Conservation (phyloP, 1,140 invertebrate genomes). For the Phymorhynchus buccinoides region DNA sequence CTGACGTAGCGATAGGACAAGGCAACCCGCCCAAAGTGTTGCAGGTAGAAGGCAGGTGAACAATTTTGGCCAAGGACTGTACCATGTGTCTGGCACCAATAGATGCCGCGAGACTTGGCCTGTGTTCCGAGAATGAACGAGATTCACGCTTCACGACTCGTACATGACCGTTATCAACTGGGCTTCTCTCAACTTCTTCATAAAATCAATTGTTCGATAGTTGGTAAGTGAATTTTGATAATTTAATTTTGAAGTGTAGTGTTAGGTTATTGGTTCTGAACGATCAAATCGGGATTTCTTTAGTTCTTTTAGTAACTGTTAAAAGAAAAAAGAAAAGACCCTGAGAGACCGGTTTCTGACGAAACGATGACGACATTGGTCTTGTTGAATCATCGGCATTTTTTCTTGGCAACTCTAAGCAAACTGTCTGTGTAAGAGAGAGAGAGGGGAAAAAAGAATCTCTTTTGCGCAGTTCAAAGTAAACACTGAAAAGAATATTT, state of each 20-base stretch:
- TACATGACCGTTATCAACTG: slow-evolving; percentile 36
- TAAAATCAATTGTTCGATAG: slow-evolving; percentile 11
- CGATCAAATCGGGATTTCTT: too few relatives aligned
- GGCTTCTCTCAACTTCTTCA: slow-evolving; percentile 38
- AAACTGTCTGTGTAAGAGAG: neutral
- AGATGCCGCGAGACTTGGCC: slow-evolving; percentile 23
- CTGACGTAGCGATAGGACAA: too few relatives aligned
- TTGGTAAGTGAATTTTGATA: slow-evolving; percentile 17
- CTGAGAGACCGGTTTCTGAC: neutral
- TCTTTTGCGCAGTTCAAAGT: too few relatives aligned
- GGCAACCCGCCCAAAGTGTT: too few relatives aligned
- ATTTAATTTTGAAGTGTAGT: too few relatives aligned
- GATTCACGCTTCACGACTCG: slow-evolving; percentile 29
- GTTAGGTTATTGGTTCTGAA: too few relatives aligned
- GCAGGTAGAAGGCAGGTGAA: neutral
- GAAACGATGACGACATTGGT: neutral
- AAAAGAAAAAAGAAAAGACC: neutral
- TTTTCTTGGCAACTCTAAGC: neutral
- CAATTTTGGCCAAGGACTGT: slow-evolving; percentile 26
- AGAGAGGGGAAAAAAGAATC: too few relatives aligned
- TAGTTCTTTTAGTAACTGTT: neutral
- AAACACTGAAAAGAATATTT: too few relatives aligned
- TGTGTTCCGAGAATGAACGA: slow-evolving; percentile 40
- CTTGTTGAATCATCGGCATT: neutral
- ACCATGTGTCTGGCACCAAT: slow-evolving; percentile 12